A percentile compares a stretch with the other conserved stretches of the same genome.
These are phyloP conservation scores for Bombus sylvicola DNA, from an alignment of 1,140 invertebrate species.

Conservation along the genomic window DNA sequence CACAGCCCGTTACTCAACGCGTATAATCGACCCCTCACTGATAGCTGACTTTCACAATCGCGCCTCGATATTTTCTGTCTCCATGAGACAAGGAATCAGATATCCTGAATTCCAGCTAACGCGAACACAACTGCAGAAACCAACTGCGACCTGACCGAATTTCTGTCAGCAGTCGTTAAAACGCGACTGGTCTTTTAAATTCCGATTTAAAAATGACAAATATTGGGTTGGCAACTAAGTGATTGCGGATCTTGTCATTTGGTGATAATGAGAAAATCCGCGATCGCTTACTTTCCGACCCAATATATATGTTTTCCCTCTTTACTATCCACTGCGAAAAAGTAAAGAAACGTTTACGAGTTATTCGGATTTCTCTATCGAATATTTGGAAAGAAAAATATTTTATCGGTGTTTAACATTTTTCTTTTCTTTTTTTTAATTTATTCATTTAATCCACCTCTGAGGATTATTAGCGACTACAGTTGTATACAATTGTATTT, in stretches of 20 bases:
- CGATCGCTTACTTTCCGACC: too few relatives aligned
- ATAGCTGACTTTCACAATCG: constrained; percentile 7
- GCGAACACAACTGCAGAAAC: background rate
- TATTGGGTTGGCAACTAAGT: background rate
- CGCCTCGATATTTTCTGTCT: constrained; percentile 44
- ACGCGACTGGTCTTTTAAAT: background rate
- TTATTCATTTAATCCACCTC: too few relatives aligned
- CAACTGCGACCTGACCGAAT: background rate
- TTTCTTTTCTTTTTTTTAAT: too few relatives aligned
- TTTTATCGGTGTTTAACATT: too few relatives aligned
- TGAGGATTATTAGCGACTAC: too few relatives aligned
- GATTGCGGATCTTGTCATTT: too few relatives aligned
- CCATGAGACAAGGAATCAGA: background rate
- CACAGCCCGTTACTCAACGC: constrained; percentile 57
- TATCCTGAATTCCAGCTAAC: background rate
- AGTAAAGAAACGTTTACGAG: too few relatives aligned
- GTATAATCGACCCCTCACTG: constrained; percentile 56
- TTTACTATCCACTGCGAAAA: background rate
- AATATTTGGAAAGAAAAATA: too few relatives aligned
- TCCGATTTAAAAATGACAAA: background rate
- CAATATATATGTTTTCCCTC: background rate
- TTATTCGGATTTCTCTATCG: too few relatives aligned
- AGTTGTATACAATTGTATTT: too few relatives aligned
- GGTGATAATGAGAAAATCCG: too few relatives aligned
- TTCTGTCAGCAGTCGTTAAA: background rate